Conservation (phyloP, 1,140 invertebrate genomes). For the Patella vulgata region DNA sequence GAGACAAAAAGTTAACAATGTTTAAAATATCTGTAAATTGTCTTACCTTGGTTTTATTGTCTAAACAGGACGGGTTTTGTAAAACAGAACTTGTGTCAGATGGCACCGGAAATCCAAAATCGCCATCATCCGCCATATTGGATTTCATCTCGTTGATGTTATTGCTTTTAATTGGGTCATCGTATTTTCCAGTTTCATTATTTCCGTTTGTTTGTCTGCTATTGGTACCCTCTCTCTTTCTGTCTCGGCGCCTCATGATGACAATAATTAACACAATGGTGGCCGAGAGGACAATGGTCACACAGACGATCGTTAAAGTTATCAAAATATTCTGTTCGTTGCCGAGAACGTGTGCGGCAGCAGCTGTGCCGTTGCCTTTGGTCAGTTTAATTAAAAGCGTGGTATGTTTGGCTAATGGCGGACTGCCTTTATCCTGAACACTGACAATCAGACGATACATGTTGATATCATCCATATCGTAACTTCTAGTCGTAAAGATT, state of each 20-base stretch:
- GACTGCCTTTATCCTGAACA: constrained; percentile 34
- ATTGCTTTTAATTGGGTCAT: no score
- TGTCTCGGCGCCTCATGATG: constrained; percentile 43
- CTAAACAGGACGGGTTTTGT: no score
- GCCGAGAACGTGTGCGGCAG: neutral
- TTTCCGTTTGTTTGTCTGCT: no score
- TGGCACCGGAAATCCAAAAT: no score
- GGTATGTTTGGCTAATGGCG: constrained; percentile 21
- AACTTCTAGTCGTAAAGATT: constrained; percentile 22
- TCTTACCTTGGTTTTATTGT: no score
- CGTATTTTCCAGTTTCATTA: no score
- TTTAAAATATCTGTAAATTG: no score
- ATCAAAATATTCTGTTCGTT: constrained; percentile 50
- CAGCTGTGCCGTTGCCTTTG: constrained; percentile 26
- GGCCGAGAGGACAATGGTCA: constrained; percentile 48
- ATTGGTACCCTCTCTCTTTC: constrained; percentile 6
- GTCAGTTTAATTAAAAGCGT: constrained; percentile 32
- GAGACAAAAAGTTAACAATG: no score
- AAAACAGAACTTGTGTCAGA: no score
- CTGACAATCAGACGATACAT: constrained; percentile 35
- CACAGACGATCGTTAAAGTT: constrained; percentile 46
- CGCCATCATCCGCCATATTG: no score
- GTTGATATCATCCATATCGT: constrained; percentile 26
- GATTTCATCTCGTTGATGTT: no score
- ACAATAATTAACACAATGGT: constrained; percentile 52